Evolutionary conservation across 2,797 vertebrate genomes (phyloP).

Genomic region (Hydrophis major): DNA sequence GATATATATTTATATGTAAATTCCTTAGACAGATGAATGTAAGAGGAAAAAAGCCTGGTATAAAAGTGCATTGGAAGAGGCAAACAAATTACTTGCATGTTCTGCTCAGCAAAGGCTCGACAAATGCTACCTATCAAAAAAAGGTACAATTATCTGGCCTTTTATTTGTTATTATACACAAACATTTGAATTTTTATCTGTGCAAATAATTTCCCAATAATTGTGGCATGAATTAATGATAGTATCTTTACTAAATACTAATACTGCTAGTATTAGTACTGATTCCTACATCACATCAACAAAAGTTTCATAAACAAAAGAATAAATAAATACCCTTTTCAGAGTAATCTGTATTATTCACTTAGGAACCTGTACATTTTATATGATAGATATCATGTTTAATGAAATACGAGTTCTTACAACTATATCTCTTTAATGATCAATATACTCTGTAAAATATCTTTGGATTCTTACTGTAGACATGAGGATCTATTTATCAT

Average conservation of each 20-base stretch:
- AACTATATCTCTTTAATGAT: neutral
- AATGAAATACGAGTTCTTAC: neutral
- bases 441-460: neutral
- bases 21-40: constrained; percentile 49
- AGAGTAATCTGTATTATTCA: neutral
- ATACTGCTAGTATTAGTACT: neutral
- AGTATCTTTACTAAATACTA: neutral
- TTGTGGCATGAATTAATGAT: neutral
- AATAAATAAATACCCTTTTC: neutral
- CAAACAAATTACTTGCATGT: constrained; percentile 31
- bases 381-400: neutral
- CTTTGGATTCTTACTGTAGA: neutral
- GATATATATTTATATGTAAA: neutral
- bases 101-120: constrained; percentile 58
- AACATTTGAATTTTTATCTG: neutral
- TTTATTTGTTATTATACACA: neutral
- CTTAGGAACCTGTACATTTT: neutral
- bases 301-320: neutral
- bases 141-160: constrained; percentile 38
- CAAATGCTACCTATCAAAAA: constrained; percentile 55
- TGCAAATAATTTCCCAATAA: neutral
- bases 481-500: neutral
- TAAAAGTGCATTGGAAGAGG: constrained; percentile 64
- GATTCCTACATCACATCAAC: neutral
- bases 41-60: constrained; percentile 58